phyloP scores from a whole-genome alignment of 2,113 vertebrate species.

The Rhinolophus sinicus region DNA sequence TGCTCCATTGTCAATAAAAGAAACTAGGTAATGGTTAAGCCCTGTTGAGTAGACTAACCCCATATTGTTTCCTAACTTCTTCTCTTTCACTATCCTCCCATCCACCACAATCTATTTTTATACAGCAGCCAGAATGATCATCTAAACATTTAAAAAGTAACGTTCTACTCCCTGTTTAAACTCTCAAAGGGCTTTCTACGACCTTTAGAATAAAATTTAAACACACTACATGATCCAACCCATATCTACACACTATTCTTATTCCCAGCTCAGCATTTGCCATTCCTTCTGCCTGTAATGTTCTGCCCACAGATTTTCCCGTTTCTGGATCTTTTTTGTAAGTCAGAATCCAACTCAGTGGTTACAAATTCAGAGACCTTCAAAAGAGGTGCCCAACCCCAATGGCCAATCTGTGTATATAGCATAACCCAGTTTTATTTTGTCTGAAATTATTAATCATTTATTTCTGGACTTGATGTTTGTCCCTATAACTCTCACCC shows the following conservation, averaged over 20 bases:
- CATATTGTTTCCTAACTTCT: constrained; percentile 5
- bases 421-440: background rate
- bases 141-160: background rate
- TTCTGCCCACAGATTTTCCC: background rate
- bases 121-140: background rate
- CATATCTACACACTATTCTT: background rate
- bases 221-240: background rate
- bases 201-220: constrained; percentile 28
- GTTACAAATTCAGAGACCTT: background rate
- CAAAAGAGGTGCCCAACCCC: background rate
- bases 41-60: background rate
- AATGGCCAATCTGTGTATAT: background rate
- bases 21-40: background rate
- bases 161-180: background rate
- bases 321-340: background rate
- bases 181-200: background rate
- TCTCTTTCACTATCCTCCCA: background rate
- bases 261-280: background rate
- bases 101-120: background rate
- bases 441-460: background rate
- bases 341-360: background rate
- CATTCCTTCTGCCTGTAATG: background rate
- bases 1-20: background rate
- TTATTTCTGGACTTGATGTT: background rate
- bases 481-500: background rate